Conservation (phyloP, 2,888 invertebrate species). For the Phrixothrix hirtus region DNA sequence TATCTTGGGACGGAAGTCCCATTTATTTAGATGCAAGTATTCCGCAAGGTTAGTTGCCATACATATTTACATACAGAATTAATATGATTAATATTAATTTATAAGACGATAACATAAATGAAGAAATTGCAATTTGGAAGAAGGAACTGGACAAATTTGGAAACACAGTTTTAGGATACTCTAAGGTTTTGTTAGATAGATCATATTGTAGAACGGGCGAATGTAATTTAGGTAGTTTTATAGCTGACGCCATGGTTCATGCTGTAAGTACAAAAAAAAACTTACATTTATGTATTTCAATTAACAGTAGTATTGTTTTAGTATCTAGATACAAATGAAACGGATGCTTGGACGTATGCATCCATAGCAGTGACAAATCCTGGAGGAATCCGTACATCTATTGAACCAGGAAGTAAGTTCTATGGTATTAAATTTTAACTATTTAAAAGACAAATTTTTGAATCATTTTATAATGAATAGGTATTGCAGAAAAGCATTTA, state of each 20-base stretch:
- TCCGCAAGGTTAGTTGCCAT: slow-evolving; percentile 62
- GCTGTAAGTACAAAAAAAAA: slow-evolving; percentile 16
- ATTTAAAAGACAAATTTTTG: too few relatives aligned
- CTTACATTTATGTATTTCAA: too few relatives aligned
- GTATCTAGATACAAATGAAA: slow-evolving; percentile 58
- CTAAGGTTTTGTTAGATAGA: slow-evolving; percentile 62
- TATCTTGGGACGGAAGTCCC: slow-evolving; percentile 69
- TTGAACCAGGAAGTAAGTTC: slow-evolving; percentile 66
- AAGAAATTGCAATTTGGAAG: slow-evolving; percentile 65
- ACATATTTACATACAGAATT: background rate
- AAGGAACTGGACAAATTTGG: slow-evolving; percentile 61
- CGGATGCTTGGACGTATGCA: slow-evolving; percentile 66
- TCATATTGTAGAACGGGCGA: slow-evolving; percentile 63
- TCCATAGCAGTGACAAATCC: slow-evolving; percentile 69
- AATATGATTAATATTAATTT: background rate
- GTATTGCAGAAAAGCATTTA: too few relatives aligned
- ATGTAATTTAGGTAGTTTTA: slow-evolving; percentile 75
- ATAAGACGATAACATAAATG: slow-evolving; percentile 64
- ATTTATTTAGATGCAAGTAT: slow-evolving; percentile 67
- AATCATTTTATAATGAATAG: too few relatives aligned
- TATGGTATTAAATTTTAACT: too few relatives aligned
- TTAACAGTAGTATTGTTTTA: slow-evolving; percentile 40
- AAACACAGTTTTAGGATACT: slow-evolving; percentile 62
- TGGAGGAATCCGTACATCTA: slow-evolving; percentile 71
- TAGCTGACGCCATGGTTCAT: slow-evolving; percentile 72